Conservation (phyloP, 2,888 invertebrate species). For the Sepiola atlantica region DNA sequence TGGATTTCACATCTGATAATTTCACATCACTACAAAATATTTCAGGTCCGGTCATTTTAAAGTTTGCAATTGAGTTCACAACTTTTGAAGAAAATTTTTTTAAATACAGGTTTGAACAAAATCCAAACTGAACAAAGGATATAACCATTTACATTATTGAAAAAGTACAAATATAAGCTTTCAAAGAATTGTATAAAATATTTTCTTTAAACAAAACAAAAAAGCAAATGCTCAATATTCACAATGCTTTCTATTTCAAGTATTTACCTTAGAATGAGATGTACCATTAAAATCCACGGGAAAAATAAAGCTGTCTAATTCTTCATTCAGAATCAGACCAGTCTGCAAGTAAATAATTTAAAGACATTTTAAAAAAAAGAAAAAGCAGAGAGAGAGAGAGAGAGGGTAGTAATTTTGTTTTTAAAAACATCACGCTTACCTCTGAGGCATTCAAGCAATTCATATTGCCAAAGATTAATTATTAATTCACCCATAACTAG, state of each 20-base stretch:
- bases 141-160: not conserved
- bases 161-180: not conserved
- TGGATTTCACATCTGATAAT: too few species aligned
- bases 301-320: constrained; percentile 56
- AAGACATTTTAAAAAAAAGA: too few species aligned
- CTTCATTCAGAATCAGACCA: constrained; percentile 50
- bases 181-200: not conserved
- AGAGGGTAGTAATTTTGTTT: too few species aligned
- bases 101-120: not conserved
- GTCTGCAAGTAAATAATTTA: constrained; percentile 53
- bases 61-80: too few species aligned
- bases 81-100: too few species aligned
- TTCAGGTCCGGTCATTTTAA: too few species aligned
- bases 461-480: too few species aligned
- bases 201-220: not conserved
- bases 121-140: not conserved
- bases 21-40: too few species aligned
- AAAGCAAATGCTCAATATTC: not conserved
- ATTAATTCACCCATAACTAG: too few species aligned
- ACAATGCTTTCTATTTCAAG: not conserved
- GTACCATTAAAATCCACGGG: constrained; percentile 62
- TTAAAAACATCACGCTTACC: too few species aligned
- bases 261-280: constrained; percentile 58
- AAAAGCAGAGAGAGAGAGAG: too few species aligned
- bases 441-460: too few species aligned